Conservation (phyloP, 2,888 invertebrate species). For the Euclidia mi region DNA sequence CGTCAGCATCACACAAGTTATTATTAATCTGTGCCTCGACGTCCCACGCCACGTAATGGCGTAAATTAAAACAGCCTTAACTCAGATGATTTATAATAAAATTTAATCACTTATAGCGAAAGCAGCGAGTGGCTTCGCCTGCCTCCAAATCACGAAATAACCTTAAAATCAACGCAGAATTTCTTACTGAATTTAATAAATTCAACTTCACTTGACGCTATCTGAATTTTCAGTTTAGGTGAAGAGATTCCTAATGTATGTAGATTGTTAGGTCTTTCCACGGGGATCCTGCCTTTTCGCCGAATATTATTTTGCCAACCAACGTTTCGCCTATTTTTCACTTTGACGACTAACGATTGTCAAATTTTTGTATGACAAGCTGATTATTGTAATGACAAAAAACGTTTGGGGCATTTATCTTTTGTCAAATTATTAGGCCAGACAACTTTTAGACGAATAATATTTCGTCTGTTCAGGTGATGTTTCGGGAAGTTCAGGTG, state of each 20-base stretch:
- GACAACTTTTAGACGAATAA: no score
- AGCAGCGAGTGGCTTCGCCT: slow-evolving; percentile 20
- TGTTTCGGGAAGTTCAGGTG: no score
- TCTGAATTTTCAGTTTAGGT: slow-evolving; percentile 71
- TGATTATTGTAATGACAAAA: no score
- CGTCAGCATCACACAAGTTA: background rate
- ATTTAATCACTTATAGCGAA: slow-evolving; percentile 27
- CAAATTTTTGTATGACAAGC: no score
- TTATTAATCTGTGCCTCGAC: background rate
- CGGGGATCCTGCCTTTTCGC: no score
- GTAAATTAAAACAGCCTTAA: slow-evolving; percentile 19
- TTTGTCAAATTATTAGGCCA: no score
- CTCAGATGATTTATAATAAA: slow-evolving; percentile 37
- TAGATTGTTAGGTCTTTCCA: slow-evolving; percentile 76
- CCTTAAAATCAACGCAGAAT: slow-evolving; percentile 61
- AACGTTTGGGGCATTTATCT: no score
- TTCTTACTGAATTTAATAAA: slow-evolving; percentile 71
- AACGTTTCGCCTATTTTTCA: no score
- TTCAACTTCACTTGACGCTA: slow-evolving; percentile 69
- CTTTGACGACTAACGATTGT: no score
- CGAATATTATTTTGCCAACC: no score
- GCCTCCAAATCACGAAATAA: slow-evolving; percentile 54
- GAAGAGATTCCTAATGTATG: slow-evolving; percentile 80
- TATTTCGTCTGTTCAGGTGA: no score
- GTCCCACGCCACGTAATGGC: background rate